phyloP scores from a whole-genome alignment of 1,140 invertebrate genomes.

The Drosophila willistoni region DNA sequence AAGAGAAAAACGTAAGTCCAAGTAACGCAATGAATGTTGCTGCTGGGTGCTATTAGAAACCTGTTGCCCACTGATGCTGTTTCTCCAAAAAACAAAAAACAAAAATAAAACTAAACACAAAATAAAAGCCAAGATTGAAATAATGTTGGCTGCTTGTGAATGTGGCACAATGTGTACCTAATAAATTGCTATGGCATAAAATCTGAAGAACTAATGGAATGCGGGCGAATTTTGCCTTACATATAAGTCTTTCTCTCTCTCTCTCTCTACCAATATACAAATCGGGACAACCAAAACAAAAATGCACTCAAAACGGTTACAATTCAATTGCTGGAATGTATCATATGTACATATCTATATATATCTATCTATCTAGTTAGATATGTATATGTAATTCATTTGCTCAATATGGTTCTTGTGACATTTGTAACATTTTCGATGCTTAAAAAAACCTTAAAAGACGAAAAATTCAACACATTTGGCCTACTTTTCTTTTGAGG shows the following conservation, averaged over 20 bases:
- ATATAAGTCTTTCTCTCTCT: not conserved
- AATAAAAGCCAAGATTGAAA: slow-evolving; percentile 3
- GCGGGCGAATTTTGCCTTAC: slow-evolving; percentile 57
- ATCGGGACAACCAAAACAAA: not conserved
- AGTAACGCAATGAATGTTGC: slow-evolving; percentile 39
- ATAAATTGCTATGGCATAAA: slow-evolving; percentile 39
- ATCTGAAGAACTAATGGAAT: slow-evolving; percentile 57
- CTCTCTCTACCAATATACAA: slow-evolving; percentile 6
- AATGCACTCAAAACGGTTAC: slow-evolving; percentile 9
- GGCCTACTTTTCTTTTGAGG: not conserved
- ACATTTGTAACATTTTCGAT: slow-evolving; percentile 4
- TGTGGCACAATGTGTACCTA: slow-evolving; percentile 62
- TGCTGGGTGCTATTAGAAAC: slow-evolving; percentile 50
- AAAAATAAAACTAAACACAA: slow-evolving; percentile 1
- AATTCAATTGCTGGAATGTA: slow-evolving; percentile 11
- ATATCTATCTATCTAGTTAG: not conserved
- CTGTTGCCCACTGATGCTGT: slow-evolving; percentile 64
- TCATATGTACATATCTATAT: not conserved
- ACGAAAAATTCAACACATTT: not conserved
- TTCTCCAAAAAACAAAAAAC: slow-evolving; percentile 46
- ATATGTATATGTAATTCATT: not conserved
- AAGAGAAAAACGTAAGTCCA: slow-evolving; percentile 52
- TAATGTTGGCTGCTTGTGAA: slow-evolving; percentile 52
- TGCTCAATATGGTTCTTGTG: slow-evolving; percentile 10
- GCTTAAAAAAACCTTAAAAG: not conserved